Base-by-base conservation (phyloP, 2,113 vertebrate species). In the Oreochromis aureus region DNA sequence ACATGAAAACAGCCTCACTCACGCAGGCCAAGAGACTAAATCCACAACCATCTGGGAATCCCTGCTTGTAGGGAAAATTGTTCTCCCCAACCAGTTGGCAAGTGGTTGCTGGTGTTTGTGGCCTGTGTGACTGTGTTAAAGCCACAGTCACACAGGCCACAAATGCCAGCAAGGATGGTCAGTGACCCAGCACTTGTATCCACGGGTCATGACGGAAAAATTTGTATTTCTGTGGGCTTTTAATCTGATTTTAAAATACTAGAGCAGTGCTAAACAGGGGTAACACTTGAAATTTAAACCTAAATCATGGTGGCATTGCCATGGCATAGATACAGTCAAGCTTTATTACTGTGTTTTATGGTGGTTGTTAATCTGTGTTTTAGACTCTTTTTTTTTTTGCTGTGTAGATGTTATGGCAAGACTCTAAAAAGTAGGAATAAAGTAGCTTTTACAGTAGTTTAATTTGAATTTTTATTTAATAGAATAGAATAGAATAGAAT, bases 1-100 rank as follows among this genome's bases (percentile, higher is more conserved):
- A 66, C 0, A 2, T 39, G 32, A 66, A 66, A 66, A 36, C 12
- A 10, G 32, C 34, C 10, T 39, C 61, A 66, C 61, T 0, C 34
- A 66, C 61, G n/a, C 34, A 66, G 10, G 10, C 34, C 34, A 39
- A 69, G 19, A 39, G 11, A 69, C 61, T 39, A 66, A 39, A 66
- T 0, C 19, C 10, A n/a, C 34, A 66, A 22, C 61, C 61, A n/a
- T 66, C 0, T 3, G n/a, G n/a, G n/a, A n/a, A n/a, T n/a, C n/a
- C n/a, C n/a, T n/a, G n/a, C 5, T 22, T 55, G 53, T 11, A 55
- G 53, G 53, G 32, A 66, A 39, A 66, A n/a, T n/a, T 66, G 3
- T 66, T 66, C 18, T 5, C 32, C 32, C 61, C 61, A 39, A 13
- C 32, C 61, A 66, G 61, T 39, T 66, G 61, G 10, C 61, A 66